Base-by-base conservation (phyloP, 2,797 vertebrate genomes). In the Eidolon dupreanum region DNA sequence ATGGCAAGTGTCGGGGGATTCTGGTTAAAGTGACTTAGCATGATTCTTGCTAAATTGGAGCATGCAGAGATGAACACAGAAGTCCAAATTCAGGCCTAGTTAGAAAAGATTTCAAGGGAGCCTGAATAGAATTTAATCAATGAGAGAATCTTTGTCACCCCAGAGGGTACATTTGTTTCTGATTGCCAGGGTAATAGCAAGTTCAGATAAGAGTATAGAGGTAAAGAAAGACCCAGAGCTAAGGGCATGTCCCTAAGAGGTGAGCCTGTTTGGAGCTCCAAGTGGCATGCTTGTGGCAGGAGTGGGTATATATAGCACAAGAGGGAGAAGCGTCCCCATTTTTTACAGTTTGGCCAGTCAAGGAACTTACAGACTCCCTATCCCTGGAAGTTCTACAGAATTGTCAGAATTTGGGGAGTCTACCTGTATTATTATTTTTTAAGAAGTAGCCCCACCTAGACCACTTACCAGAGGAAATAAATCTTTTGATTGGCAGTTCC, bases 341-440 rank as follows among this genome's bases (percentile, higher is more conserved):
- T 20, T 57, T 83, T 15, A 2, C 10, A 49, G 1, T 66, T 94
- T 81, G n/a, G 1, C 43, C n/a, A 73, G 15, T 77, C 33, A 93
- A 41, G 28, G 0, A 90, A 41, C 9, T 63, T 79, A 28, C n/a
- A 55, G 31, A 53, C 0, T 8, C 53, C 6, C 15, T 92, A 19
- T 5, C 43, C 1, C 15, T 77, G 17, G 11, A 92, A 78, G 0
- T 63, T 13, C 12, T 82, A 7, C 2, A 82, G 51, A 71, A 82
- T 92, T 28, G 83, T 92, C 83, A 65, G 11, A 88, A 92, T 63
- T 83, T 78, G 28, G 31, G 6, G 5, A 61, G 20, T 86, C n/a
- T 93, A 36, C 10, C 11, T 36, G 5, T 6, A 77, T 66, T 92
- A 77, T 84, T 28, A 49, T 59, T 46, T 46, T 86, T 74, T 73